These are phyloP conservation scores for Xiphophorus birchmanni DNA, from an alignment of 2,797 vertebrate species.

Conservation along the genomic window DNA sequence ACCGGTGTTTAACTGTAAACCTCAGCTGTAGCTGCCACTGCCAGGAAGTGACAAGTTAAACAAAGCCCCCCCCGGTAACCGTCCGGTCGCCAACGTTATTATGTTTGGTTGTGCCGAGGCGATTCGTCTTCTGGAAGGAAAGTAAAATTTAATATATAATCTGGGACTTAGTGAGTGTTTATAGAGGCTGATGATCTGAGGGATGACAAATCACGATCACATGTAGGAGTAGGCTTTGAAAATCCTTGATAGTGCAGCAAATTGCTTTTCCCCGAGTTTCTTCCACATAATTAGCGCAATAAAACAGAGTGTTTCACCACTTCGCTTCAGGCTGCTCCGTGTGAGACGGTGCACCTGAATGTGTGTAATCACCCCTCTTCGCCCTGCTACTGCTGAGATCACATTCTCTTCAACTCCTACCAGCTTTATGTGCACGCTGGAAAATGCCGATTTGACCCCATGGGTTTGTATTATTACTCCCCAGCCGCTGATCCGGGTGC, in stretches of 20 bases:
- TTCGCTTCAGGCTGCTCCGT: constrained; percentile 47
- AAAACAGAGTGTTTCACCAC: constrained; percentile 48
- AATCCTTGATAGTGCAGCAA: constrained; percentile 48
- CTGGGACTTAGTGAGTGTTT: constrained; percentile 33
- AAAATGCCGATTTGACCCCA: constrained; percentile 40
- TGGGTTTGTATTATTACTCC: constrained; percentile 54
- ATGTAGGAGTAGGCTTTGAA: constrained; percentile 44
- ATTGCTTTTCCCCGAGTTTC: constrained; percentile 58
- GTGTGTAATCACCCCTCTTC: constrained; percentile 52
- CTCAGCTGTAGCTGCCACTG: constrained; percentile 56
- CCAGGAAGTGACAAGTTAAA: constrained; percentile 59
- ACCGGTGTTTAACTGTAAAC: constrained; percentile 47
- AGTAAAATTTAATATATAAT: constrained; percentile 36
- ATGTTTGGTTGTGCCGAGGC: constrained; percentile 46
- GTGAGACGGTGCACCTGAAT: constrained; percentile 61
- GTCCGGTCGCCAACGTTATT: constrained; percentile 56
- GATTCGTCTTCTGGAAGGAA: constrained; percentile 18
- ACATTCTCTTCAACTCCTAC: constrained; percentile 63
- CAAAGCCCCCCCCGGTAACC: constrained; percentile 46
- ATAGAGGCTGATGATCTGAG: constrained; percentile 26
- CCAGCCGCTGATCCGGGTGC: constrained; percentile 37
- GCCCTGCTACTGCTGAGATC: constrained; percentile 64
- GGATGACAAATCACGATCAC: constrained; percentile 55
- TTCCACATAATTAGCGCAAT: constrained; percentile 56
- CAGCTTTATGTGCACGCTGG: constrained; percentile 59